Base-by-base conservation (phyloP, 2,113 vertebrate species). In the Merops nubicus region DNA sequence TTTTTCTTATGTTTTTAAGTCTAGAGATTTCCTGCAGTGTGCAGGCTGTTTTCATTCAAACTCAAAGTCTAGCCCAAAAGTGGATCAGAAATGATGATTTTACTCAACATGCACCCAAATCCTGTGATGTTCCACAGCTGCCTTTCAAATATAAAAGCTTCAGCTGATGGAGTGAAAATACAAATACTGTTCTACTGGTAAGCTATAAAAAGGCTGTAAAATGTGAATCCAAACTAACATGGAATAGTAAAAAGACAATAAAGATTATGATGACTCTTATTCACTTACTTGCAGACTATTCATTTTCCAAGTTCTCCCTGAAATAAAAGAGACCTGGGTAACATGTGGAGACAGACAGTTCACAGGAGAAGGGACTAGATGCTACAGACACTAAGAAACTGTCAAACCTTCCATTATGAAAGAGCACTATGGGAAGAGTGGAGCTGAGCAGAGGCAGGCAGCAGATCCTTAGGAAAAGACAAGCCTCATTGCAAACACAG, bases 11-110 rank as follows among this genome's bases (percentile, higher is more conserved):
- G 96, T 92, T 3, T 88, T 94, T 96, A 70, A 99, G 97, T 65
- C 91, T 97, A 89, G 98, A 98, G 73, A 98, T 97, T 83, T 98
- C 98, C 86, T 98, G 98, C 74, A 99, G 91, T 53, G 95, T 98
- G 74, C 93, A 99, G 97, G 81, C 98, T 98, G 96, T 98, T 99
- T 51, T 98, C 98, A 64, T 98, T 98, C 95, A 99, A 98, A 97
- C 99, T 98, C 91, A 99, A 97, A 89, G 98, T 98, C 98, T 98
- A 85, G 63, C 62, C 57, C 47, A 75, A 83, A 93, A 83, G 28
- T 33, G 62, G 62, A 89, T 75, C 40, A 73, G 47, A 93, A 91
- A 86, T 56, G 3, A 76, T 31, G 60, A 47, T 69, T 90, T 69
- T 62, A 40, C n/a, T 1, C 5, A n/a, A 48, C 15, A 11, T 2